Conservation (phyloP, 1,140 invertebrate species). For the Pogonomyrmex californicus region DNA sequence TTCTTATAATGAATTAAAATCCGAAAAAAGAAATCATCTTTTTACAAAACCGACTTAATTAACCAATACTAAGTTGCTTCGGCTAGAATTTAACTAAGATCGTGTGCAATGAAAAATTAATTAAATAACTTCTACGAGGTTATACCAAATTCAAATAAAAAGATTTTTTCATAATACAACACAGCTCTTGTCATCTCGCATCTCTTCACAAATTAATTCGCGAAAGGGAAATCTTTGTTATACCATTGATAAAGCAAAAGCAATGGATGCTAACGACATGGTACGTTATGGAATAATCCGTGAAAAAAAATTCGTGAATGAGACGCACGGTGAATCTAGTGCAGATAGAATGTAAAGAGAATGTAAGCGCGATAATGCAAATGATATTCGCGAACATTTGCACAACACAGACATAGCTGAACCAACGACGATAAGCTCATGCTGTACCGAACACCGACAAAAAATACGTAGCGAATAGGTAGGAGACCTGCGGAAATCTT, state of each 20-base stretch:
- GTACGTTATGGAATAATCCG: neutral
- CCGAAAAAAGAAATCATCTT: neutral
- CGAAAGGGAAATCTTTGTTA: neutral
- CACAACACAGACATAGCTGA: constrained; percentile 17
- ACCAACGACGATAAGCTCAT: constrained; percentile 52
- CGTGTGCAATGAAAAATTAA: neutral
- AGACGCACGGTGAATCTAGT: neutral
- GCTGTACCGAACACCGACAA: neutral
- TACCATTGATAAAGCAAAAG: neutral
- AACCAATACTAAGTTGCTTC: neutral
- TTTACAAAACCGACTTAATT: neutral
- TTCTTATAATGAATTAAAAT: constrained; percentile 30
- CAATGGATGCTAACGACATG: neutral
- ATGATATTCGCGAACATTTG: constrained; percentile 24
- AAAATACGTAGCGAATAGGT: constrained; percentile 20
- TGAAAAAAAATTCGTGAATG: neutral
- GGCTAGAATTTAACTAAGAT: neutral
- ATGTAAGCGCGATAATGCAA: constrained; percentile 21
- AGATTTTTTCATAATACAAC: neutral
- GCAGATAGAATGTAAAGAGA: neutral
- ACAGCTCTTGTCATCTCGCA: neutral
- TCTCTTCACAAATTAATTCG: neutral
- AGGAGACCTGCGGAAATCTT: neutral
- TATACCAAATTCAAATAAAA: neutral
- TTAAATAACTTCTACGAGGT: neutral